Conservation (phyloP, 2,797 vertebrate genomes). For the Trachurus trachurus region DNA sequence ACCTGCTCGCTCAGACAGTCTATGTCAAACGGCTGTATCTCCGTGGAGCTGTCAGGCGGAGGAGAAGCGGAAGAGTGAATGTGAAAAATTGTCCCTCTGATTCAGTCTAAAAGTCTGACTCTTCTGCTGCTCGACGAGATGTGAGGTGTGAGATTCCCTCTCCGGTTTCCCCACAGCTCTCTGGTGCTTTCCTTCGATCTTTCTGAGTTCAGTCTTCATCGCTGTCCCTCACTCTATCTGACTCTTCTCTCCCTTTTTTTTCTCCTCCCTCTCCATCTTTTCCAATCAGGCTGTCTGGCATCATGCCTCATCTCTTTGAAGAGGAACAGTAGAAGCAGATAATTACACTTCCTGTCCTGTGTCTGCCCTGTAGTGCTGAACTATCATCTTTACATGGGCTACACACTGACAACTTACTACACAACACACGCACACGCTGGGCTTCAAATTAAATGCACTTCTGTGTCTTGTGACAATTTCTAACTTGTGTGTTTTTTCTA, state of each 20-base stretch:
- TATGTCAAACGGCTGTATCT: slow-evolving; percentile 59
- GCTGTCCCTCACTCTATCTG: slow-evolving; percentile 25
- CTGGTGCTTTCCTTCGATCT: slow-evolving; percentile 38
- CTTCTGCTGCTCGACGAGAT: slow-evolving; percentile 44
- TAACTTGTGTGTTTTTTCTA: slow-evolving; percentile 10
- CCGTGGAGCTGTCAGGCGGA: slow-evolving; percentile 57
- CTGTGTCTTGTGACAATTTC: neutral
- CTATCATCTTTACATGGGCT: slow-evolving; percentile 73
- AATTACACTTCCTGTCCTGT: slow-evolving; percentile 84
- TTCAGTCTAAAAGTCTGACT: slow-evolving; percentile 60
- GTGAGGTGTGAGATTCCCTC: slow-evolving; percentile 56
- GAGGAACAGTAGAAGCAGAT: slow-evolving; percentile 79
- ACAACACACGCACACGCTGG: neutral
- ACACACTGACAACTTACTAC: slow-evolving; percentile 37
- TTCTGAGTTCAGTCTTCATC: slow-evolving; percentile 55
- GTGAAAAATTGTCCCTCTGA: slow-evolving; percentile 57
- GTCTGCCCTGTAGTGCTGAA: slow-evolving; percentile 78
- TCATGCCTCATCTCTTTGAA: slow-evolving; percentile 76
- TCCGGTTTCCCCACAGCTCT: slow-evolving; percentile 20
- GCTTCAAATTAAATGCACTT: neutral
- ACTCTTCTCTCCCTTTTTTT: neutral
- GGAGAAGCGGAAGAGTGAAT: slow-evolving; percentile 50
- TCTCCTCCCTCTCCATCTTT: slow-evolving; percentile 20
- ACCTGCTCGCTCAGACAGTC: slow-evolving; percentile 39
- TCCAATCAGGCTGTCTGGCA: slow-evolving; percentile 70